Evolutionary conservation across 2,797 vertebrate genomes (phyloP).

Genomic region (Cheirogaleus major): DNA sequence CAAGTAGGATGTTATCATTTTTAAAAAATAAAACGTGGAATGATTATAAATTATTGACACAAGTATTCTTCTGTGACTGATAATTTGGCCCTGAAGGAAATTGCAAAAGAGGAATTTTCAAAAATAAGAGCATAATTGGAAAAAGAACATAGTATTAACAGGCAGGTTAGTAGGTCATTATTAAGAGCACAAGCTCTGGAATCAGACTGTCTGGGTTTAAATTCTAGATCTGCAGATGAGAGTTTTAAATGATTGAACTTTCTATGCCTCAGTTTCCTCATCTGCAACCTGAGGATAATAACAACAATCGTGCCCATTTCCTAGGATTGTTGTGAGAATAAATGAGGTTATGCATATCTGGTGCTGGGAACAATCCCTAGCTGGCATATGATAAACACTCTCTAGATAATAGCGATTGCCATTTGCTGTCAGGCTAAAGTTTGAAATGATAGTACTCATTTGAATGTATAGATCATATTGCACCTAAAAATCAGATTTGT

Average conservation of each 20-base stretch:
- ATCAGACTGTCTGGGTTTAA: background rate
- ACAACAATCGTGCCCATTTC: background rate
- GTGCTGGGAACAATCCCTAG: background rate
- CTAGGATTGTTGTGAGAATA: background rate
- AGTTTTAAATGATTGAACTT: background rate
- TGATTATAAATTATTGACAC: background rate
- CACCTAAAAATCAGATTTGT: background rate
- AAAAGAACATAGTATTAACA: background rate
- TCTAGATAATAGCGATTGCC: background rate
- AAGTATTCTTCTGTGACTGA: background rate
- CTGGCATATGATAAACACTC: background rate
- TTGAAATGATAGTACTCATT: background rate
- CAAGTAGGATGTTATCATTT: background rate
- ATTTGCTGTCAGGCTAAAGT: background rate
- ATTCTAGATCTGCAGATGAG: background rate
- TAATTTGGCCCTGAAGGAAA: background rate
- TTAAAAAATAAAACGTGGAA: background rate
- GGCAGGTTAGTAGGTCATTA: background rate
- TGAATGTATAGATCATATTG: background rate
- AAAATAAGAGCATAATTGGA: background rate
- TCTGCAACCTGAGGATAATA: background rate
- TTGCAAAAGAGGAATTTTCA: background rate
- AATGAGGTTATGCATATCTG: background rate
- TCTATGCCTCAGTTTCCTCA: background rate
- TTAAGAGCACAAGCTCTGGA: background rate